These are phyloP conservation scores for Penaeus vannamei DNA, from an alignment of 1,140 invertebrate species.

Conservation along the genomic window DNA sequence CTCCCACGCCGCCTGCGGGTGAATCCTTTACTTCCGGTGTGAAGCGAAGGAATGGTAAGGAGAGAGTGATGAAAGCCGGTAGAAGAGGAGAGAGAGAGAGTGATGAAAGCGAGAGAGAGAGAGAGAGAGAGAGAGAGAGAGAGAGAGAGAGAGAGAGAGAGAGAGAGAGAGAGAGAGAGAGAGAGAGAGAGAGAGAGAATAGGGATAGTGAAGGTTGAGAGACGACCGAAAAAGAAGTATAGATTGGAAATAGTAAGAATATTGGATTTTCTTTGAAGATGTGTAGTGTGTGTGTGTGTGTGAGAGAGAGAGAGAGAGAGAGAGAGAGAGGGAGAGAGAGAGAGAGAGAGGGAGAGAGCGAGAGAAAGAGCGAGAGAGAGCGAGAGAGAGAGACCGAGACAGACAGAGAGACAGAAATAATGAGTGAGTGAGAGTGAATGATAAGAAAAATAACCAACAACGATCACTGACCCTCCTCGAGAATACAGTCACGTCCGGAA, in stretches of 20 bases:
- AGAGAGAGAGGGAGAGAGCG: too few species aligned
- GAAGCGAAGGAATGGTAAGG: neutral
- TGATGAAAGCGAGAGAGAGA: neutral
- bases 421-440: too few species aligned
- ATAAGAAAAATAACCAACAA: too few species aligned
- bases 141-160: neutral
- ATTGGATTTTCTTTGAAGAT: too few species aligned
- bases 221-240: neutral
- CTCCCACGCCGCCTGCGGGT: too few species aligned
- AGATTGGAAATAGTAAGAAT: slow-evolving; percentile 17
- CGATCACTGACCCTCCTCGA: too few species aligned
- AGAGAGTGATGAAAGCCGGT: slow-evolving; percentile 7
- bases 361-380: too few species aligned
- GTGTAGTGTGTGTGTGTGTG: neutral
- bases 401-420: too few species aligned
- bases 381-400: too few species aligned
- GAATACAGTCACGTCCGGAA: too few species aligned
- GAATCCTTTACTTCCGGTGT: neutral
- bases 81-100: slow-evolving; percentile 41
- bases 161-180: neutral
- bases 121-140: slow-evolving; percentile 1
- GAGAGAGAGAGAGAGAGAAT: neutral
- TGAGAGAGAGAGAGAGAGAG: neutral
- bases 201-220: neutral
- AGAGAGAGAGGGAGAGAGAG: neutral